These are phyloP conservation scores for Paradoxurus hermaphroditus DNA, from an alignment of 2,113 vertebrate genomes.

Conservation along the genomic window DNA sequence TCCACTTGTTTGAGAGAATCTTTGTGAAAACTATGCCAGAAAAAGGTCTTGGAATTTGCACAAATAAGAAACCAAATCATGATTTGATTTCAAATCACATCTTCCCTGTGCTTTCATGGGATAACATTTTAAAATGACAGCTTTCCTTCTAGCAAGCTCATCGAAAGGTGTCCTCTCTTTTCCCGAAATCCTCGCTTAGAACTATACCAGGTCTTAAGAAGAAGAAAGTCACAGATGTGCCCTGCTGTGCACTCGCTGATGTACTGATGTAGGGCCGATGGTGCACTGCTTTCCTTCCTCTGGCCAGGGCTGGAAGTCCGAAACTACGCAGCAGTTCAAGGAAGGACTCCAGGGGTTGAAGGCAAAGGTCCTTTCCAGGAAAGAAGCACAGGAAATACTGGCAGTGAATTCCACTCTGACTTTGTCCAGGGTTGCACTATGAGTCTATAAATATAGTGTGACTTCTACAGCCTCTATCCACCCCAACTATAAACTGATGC, in stretches of 20 bases:
- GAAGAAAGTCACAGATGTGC: neutral
- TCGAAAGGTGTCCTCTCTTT: neutral
- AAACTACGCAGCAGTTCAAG: neutral
- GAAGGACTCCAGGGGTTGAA: neutral
- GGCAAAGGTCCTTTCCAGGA: neutral
- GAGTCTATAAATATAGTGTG: neutral
- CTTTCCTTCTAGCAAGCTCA: neutral
- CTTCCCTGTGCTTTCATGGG: neutral
- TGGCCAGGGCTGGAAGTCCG: neutral
- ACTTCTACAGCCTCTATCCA: neutral
- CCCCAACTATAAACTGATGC: neutral
- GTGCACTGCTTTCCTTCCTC: neutral
- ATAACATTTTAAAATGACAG: neutral
- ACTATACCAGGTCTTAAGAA: neutral
- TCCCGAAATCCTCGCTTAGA: neutral
- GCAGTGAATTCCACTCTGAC: neutral
- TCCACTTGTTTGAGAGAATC: neutral
- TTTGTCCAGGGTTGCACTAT: neutral
- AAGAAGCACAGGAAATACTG: neutral
- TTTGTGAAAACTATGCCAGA: conserved; percentile 7
- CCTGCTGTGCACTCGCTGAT: neutral
- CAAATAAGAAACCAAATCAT: neutral
- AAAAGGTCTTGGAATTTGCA: neutral
- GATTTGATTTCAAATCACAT: neutral
- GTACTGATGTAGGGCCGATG: neutral